phyloP scores from a whole-genome alignment of 1,140 invertebrate genomes.

The Colletes latitarsis region DNA sequence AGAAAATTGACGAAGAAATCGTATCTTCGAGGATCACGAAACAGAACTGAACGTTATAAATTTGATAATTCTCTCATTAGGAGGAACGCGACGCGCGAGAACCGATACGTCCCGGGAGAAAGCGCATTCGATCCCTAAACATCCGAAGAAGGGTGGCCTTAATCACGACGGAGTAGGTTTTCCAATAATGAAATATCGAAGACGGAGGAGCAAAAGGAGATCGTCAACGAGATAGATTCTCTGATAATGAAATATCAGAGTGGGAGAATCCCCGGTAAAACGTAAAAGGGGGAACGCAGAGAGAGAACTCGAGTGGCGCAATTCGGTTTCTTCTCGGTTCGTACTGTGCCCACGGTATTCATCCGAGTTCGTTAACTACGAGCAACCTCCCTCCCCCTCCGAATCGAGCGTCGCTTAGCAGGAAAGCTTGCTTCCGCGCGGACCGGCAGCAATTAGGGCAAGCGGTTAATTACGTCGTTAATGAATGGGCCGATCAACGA shows the following conservation, averaged over 20 bases:
- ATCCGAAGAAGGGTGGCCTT: not conserved
- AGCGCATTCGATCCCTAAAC: not conserved
- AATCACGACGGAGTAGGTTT: slow-evolving; percentile 28
- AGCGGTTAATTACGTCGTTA: slow-evolving; percentile 58
- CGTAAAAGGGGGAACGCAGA: no score
- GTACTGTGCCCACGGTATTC: not conserved
- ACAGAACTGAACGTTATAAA: no score
- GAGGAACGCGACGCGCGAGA: not conserved
- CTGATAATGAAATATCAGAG: slow-evolving; percentile 37
- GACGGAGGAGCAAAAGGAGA: slow-evolving; percentile 16
- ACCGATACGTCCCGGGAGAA: not conserved
- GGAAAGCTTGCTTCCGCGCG: slow-evolving; percentile 4
- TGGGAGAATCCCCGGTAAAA: not conserved
- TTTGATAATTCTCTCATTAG: not conserved
- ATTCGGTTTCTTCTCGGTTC: slow-evolving; percentile 28
- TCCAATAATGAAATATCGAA: slow-evolving; percentile 43
- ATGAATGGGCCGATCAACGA: slow-evolving; percentile 44
- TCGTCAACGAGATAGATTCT: slow-evolving; percentile 22
- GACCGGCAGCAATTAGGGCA: slow-evolving; percentile 43
- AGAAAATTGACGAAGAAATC: no score
- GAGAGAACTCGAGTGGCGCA: not conserved
- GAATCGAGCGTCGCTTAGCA: slow-evolving; percentile 23
- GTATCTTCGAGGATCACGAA: no score
- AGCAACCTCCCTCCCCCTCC: not conserved
- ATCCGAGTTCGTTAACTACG: slow-evolving; percentile 39